Evolutionary conservation across 2,113 vertebrate genomes (phyloP).

Genomic region (Platysternon megacephalum): DNA sequence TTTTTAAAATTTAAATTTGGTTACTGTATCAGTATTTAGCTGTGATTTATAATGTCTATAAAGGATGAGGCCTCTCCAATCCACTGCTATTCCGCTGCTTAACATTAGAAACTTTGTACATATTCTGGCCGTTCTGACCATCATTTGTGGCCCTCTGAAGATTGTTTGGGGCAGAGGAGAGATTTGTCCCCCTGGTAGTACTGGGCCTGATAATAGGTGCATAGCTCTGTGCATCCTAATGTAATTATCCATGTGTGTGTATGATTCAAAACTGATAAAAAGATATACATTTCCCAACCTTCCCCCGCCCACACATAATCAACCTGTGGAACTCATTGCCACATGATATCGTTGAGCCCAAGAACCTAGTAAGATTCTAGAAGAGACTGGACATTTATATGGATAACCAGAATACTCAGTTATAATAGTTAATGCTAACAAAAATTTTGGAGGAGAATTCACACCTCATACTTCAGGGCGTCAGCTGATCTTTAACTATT

Average conservation of each 20-base stretch:
- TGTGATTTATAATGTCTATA: background rate
- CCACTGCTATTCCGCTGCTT: background rate
- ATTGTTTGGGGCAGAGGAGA: background rate
- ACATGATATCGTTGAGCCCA: background rate
- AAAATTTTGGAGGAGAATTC: background rate
- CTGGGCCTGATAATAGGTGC: background rate
- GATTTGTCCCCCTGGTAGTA: background rate
- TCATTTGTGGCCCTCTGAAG: background rate
- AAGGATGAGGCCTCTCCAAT: background rate
- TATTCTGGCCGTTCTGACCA: background rate
- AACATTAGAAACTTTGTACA: background rate
- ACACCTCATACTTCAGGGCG: background rate
- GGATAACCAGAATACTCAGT: background rate
- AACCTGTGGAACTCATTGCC: no score
- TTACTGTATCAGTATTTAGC: background rate
- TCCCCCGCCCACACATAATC: background rate
- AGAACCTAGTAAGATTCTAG: background rate
- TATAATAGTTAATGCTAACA: background rate
- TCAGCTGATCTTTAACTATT: background rate
- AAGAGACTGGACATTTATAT: background rate
- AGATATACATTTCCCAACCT: fast-evolving
- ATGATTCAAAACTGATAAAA: background rate
- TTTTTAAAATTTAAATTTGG: background rate
- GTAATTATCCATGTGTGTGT: background rate
- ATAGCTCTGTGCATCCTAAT: background rate